These are phyloP conservation scores for Aurelia sp. DNA, from an alignment of 30 jellyfish, hydroid and myxozoan genomes.

Conservation along the genomic window DNA sequence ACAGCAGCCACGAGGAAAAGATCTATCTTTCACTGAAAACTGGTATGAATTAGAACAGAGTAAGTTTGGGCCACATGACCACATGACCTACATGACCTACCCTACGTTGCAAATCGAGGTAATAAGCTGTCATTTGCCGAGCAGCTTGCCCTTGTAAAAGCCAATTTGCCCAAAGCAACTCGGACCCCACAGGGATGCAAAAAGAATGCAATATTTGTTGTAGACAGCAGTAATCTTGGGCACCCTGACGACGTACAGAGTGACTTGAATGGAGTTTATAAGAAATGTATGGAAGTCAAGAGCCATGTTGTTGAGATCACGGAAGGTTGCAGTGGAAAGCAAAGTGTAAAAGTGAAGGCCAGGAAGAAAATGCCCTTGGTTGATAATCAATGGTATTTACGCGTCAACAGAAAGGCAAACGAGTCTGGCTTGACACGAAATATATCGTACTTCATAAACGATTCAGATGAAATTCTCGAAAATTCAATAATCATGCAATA, in stretches of 20 bases:
- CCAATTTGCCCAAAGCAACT: neutral
- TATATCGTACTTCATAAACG: neutral
- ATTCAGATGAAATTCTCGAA: neutral
- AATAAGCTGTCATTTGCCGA: constrained; percentile 2
- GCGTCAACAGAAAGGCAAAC: neutral
- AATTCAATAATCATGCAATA: neutral
- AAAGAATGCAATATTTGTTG: neutral
- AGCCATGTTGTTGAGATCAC: neutral
- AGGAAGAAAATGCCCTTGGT: neutral
- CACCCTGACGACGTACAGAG: neutral
- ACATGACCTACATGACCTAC: neutral
- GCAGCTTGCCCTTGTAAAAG: neutral
- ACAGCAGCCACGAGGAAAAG: no score
- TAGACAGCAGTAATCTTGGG: no score
- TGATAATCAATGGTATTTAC: neutral
- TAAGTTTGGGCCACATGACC: constrained; percentile 6
- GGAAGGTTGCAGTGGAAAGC: neutral
- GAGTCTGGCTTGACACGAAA: neutral
- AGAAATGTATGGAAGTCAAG: neutral
- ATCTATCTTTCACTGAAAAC: no score
- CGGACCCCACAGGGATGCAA: constrained; percentile 5
- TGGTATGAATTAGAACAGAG: neutral
- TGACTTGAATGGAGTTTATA: neutral
- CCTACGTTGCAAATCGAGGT: neutral
- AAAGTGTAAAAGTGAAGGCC: neutral